phyloP scores from a whole-genome alignment of 1,140 invertebrate species.

The Halotydeus destructor region DNA sequence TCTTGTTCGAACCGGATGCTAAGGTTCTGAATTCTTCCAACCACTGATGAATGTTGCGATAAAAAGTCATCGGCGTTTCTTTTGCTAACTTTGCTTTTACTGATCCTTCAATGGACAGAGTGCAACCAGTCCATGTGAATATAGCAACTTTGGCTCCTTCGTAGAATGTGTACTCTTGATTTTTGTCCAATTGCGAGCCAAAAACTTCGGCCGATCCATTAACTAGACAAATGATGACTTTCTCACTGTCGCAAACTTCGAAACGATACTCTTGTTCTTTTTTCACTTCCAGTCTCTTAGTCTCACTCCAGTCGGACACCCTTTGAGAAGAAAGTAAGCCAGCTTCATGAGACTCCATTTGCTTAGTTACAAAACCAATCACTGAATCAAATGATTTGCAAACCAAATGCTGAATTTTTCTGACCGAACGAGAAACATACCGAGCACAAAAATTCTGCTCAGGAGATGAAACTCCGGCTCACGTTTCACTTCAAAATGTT shows the following conservation, averaged over 20 bases:
- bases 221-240: slow-evolving; percentile 20
- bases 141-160: slow-evolving; percentile 82
- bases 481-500: no score
- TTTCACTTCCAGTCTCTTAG: no score
- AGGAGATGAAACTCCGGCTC: no score
- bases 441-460: no score
- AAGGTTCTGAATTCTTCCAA: slow-evolving; percentile 63
- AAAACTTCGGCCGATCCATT: slow-evolving; percentile 59
- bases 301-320: no score
- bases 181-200: slow-evolving; percentile 83
- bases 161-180: slow-evolving; percentile 73
- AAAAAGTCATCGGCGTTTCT: slow-evolving; percentile 87
- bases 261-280: slow-evolving; percentile 69
- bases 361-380: no score
- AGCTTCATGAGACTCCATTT: no score
- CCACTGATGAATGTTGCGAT: slow-evolving; percentile 82
- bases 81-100: slow-evolving; percentile 81
- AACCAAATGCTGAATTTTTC: no score
- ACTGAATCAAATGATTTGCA: no score
- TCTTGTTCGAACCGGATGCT: slow-evolving; percentile 44
- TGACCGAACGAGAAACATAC: no score
- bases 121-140: slow-evolving; percentile 87
- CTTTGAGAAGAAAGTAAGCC: no score
- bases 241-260: slow-evolving; percentile 73
- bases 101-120: slow-evolving; percentile 49